These are phyloP conservation scores for Drosophila quadrilineata DNA, from an alignment of 1,140 invertebrate species.

Conservation along the genomic window DNA sequence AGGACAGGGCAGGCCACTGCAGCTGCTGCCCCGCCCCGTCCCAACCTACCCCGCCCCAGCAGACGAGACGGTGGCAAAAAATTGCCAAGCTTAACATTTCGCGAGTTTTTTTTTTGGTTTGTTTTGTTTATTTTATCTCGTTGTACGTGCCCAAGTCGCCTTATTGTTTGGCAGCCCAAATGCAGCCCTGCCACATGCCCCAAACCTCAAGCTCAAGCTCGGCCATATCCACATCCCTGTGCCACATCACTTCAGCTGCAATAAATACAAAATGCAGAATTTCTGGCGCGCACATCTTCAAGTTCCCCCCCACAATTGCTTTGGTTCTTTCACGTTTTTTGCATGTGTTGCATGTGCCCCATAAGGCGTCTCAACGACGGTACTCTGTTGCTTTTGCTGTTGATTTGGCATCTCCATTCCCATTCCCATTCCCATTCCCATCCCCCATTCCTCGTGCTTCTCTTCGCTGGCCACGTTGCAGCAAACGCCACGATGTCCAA, in stretches of 20 bases:
- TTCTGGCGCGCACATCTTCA: slow-evolving; percentile 61
- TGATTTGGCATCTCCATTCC: slow-evolving; percentile 52
- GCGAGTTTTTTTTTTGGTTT: slow-evolving; percentile 53
- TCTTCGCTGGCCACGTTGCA: slow-evolving; percentile 2
- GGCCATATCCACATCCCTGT: background rate
- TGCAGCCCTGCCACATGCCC: slow-evolving; percentile 33
- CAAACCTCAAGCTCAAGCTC: background rate
- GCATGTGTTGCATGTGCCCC: slow-evolving; percentile 13
- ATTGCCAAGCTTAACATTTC: slow-evolving; percentile 76
- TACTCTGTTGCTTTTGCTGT: too few species aligned
- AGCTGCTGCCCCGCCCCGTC: background rate
- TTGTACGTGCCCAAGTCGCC: slow-evolving; percentile 71
- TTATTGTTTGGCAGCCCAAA: slow-evolving; percentile 43
- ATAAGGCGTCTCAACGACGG: slow-evolving; percentile 68
- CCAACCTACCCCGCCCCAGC: slow-evolving; percentile 18
- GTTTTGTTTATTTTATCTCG: too few species aligned
- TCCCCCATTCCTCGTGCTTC: background rate
- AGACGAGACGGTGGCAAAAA: slow-evolving; percentile 68
- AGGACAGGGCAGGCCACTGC: too few species aligned
- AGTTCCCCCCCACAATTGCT: slow-evolving; percentile 28
- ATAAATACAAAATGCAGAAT: slow-evolving; percentile 77
- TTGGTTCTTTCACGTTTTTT: slow-evolving; percentile 19
- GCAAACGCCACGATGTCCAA: slow-evolving; percentile 53
- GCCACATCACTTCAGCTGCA: slow-evolving; percentile 36
- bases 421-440: background rate